Base-by-base conservation (phyloP, 2,113 vertebrate species). In the Himantopus leucocephalus region DNA sequence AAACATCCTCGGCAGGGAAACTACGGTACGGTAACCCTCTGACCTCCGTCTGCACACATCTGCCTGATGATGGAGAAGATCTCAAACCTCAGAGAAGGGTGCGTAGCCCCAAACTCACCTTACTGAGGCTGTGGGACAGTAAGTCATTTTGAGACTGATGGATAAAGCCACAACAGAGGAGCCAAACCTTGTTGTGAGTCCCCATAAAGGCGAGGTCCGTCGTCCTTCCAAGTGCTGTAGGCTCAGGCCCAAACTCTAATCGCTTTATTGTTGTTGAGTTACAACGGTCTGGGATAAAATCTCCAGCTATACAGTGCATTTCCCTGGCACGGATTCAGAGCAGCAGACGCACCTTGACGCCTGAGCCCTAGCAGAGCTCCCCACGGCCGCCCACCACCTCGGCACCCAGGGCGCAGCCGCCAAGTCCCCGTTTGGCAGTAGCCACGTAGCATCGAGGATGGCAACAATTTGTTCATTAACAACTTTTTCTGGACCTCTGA, bases 381-480 rank as follows among this genome's bases (percentile, higher is more conserved):
- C 56, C 2, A 0, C 5, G 15, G 52, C 47, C 47, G 1, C 8
- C 34, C 56, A 2, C 35, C 29, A n/a, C 11, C 43, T 27, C 7
- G 1, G 50, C 59, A 80, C 1, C 55, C 50, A 8, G 26, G 21
- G 18, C 5, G 1, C 70, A 29, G 53, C 62, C 55, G 15, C 58
- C 53, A 6, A 21, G 21, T 29, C 12, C 76, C 73, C 4, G 48
- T 23, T 48, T 35, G 41, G 56, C 85, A 48, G 35, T 0, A 26
- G 34, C 29, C 83, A 60, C 32, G 0, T 1, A 71, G 56, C 55
- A 55, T 24, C 0, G 0, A 59, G 41, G n/a, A 29, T 29, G 47
- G 76, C 37, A 55, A 73, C 37, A 77, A 76, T 58, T 8, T 34
- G 10, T 2, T n/a, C 20, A 13, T 67, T 32, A 59, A 30, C 47